A percentile compares a stretch with the other conserved stretches of the same genome.
These are phyloP conservation scores for Nematolebias whitei DNA, from an alignment of 2,113 vertebrate species.

Conservation along the genomic window DNA sequence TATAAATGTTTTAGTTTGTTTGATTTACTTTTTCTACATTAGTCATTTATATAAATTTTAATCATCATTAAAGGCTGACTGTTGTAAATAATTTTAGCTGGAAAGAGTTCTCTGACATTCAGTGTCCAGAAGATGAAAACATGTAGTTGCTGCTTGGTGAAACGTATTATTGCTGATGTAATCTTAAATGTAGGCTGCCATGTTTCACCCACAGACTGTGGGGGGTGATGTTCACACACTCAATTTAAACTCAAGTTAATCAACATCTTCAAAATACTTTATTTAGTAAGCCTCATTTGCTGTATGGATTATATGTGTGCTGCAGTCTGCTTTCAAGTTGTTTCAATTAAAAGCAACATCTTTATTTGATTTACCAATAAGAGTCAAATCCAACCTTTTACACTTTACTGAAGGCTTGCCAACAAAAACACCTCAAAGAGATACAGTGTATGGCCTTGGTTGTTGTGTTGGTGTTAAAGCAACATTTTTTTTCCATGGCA, in stretches of 20 bases:
- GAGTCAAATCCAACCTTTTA: background rate
- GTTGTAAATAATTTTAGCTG: background rate
- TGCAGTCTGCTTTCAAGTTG: background rate
- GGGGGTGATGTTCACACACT: slow-evolving; percentile 27
- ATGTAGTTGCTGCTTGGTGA: slow-evolving; percentile 51
- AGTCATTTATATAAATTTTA: too few relatives aligned
- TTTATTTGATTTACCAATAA: background rate
- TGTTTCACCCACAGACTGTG: slow-evolving; percentile 50
- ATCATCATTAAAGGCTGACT: too few relatives aligned
- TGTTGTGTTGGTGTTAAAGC: background rate
- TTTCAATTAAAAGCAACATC: background rate
- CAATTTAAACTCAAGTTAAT: slow-evolving; percentile 5
- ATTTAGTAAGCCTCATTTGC: background rate
- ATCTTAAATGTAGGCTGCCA: slow-evolving; percentile 46
- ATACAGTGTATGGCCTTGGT: background rate
- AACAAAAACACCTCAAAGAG: background rate
- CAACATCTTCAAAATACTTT: background rate
- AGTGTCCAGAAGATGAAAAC: slow-evolving; percentile 40
- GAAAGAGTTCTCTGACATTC: background rate
- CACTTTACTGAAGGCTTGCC: background rate
- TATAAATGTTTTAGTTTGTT: slow-evolving; percentile 3
- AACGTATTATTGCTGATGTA: slow-evolving; percentile 51
- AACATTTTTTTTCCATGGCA: too few relatives aligned
- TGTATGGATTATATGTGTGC: background rate
- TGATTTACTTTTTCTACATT: background rate